Base-by-base conservation (phyloP, 2,113 vertebrate genomes). In the Siniperca knerii region DNA sequence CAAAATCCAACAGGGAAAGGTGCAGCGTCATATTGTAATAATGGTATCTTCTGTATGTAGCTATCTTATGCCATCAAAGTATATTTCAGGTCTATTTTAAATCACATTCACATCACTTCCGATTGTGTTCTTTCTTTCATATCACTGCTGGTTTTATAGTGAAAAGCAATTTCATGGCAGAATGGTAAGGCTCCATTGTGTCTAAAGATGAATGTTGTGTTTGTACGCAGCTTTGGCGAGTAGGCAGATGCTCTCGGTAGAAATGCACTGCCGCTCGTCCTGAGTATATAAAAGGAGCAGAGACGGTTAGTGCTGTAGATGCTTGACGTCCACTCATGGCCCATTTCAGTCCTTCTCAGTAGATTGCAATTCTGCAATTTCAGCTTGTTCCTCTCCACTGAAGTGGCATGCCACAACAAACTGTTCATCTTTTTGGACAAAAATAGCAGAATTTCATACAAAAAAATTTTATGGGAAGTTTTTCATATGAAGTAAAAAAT, bases 81-180 rank as follows among this genome's bases (percentile, higher is more conserved):
- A 29, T 35, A 37, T 83, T 69, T 79, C 86, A 74, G 87, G 73
- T 82, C 77, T 86, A 66, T 75, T 90, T 88, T 73, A 84, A 75
- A 77, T 88, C 72, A 6, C 64, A 72, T 74, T 42, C 67, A 73
- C 44, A 75, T 77, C 29, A 13, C 65, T 23, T 71, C 72, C 23
- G 42, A 66, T 82, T 79, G 81, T 72, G 72, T 79, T 60, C 64
- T 75, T 21, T 46, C 62, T 72, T 64, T 70, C 78, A 70, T 54
- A 66, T 74, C 35, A 20, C 72, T 46, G 75, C 91, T 52, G 76
- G 67, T 62, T 74, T 90, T 77, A 60, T 70, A 44, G 71, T 20
- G 66, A 79, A 87, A 90, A 83, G 89, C 79, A 90, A 89, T 92
- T 92, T 93, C 87, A 87, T 89, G 87, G 83, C 79, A 62, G 77